Percentiles rank a stretch among this genome's conserved stretches.
Evolutionary conservation across 2,113 vertebrate species (phyloP).

Genomic region (Casuarius casuarius): DNA sequence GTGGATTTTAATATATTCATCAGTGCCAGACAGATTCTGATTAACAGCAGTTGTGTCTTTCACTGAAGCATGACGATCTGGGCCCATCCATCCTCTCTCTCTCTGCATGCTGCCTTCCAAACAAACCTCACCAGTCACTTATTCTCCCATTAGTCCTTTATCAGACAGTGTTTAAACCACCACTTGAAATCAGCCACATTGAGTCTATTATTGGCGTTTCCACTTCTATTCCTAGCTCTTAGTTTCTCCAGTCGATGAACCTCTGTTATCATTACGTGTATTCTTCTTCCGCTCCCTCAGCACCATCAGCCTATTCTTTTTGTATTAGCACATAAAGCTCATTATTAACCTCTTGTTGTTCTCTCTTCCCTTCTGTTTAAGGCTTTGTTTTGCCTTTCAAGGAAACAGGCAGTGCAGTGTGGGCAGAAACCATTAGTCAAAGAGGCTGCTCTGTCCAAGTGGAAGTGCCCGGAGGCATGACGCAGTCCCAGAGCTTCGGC

Average conservation of each 20-base stretch:
- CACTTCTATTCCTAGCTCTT: neutral
- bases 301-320: neutral
- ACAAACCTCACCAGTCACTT: neutral
- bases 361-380: neutral
- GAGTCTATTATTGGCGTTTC: neutral
- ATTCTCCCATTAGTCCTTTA: neutral
- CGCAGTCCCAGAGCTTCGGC: neutral
- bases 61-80: neutral
- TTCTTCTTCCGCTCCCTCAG: neutral
- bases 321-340: neutral
- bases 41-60: slow-evolving; percentile 21
- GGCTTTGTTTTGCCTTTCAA: neutral
- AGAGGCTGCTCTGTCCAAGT: neutral
- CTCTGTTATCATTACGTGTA: neutral
- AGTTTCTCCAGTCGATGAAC: neutral
- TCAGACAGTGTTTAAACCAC: neutral
- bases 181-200: neutral
- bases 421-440: neutral
- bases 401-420: neutral
- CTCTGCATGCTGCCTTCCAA: neutral
- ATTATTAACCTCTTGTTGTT: neutral
- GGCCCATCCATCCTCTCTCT: neutral
- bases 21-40: slow-evolving; percentile 17
- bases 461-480: neutral
- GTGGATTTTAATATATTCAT: slow-evolving; percentile 24